Conservation (phyloP, 2,113 vertebrate genomes). For the Zootoca vivipara region DNA sequence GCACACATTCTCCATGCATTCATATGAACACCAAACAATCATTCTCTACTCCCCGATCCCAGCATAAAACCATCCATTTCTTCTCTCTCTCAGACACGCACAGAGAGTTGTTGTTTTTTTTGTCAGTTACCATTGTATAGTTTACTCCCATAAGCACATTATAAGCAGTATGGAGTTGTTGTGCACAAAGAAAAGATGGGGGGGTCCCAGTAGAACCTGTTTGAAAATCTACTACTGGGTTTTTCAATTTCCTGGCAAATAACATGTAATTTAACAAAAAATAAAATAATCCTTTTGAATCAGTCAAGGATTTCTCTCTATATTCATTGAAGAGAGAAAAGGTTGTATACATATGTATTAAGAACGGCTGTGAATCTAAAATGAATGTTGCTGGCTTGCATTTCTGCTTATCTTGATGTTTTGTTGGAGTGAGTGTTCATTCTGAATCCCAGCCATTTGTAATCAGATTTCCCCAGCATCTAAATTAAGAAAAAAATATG, state of each 20-base stretch:
- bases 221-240: slow-evolving; percentile 24
- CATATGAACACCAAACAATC: neutral
- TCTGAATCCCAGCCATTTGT: slow-evolving; percentile 37
- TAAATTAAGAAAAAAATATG: slow-evolving; percentile 35
- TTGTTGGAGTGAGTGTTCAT: slow-evolving; percentile 6
- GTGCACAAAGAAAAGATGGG: too few relatives aligned
- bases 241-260: slow-evolving; percentile 34
- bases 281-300: neutral
- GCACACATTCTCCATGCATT: neutral
- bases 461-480: slow-evolving; percentile 11
- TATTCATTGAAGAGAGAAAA: slow-evolving; percentile 33
- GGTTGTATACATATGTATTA: accelerated
- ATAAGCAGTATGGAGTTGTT: neutral
- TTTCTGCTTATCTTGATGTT: slow-evolving; percentile 21
- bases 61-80: neutral
- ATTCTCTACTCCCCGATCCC: neutral
- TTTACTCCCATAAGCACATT: neutral
- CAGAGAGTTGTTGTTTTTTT: neutral
- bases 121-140: neutral
- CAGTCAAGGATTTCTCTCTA: neutral
- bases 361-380: slow-evolving; percentile 23
- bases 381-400: slow-evolving; percentile 1
- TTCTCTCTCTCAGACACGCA: neutral
- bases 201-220: neutral
- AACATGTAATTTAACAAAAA: slow-evolving; percentile 27